Evolutionary conservation across 2,888 invertebrate genomes (phyloP).

Genomic region (Yponomeuta plumbellus): DNA sequence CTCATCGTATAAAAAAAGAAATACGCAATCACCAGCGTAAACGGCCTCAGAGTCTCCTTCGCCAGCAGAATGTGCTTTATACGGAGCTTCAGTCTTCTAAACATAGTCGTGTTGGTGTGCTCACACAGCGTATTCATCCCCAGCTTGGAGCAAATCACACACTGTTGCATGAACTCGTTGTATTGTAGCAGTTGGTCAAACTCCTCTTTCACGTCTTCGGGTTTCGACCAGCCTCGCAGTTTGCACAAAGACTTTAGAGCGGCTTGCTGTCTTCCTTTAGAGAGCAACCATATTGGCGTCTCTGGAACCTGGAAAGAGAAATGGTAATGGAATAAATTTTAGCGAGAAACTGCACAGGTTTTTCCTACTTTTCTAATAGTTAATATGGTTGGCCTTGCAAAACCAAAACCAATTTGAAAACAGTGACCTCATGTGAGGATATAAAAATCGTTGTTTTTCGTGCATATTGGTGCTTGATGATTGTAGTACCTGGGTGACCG

Average conservation of each 20-base stretch:
- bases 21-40: constrained; percentile 67
- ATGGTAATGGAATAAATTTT: not conserved
- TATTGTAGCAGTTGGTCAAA: constrained; percentile 65
- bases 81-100: constrained; percentile 41
- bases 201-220: constrained; percentile 69
- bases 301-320: constrained; percentile 67
- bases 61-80: constrained; percentile 58
- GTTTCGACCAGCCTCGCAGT: constrained; percentile 73
- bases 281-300: constrained; percentile 77
- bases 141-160: constrained; percentile 51
- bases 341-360: no score
- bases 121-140: constrained; percentile 38
- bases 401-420: no score
- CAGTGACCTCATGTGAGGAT: no score
- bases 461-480: no score
- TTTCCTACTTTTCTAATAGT: no score
- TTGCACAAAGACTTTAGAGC: constrained; percentile 72
- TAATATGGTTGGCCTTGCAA: no score
- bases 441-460: no score
- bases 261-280: constrained; percentile 72
- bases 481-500: no score
- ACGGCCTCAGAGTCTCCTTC: constrained; percentile 72
- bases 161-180: constrained; percentile 50
- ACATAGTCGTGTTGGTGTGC: constrained; percentile 39
- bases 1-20: constrained; percentile 73